A percentile compares a stretch with the other conserved stretches of the same genome.
phyloP scores from a whole-genome alignment of 2,888 invertebrate genomes.

The Papilio protenor region DNA sequence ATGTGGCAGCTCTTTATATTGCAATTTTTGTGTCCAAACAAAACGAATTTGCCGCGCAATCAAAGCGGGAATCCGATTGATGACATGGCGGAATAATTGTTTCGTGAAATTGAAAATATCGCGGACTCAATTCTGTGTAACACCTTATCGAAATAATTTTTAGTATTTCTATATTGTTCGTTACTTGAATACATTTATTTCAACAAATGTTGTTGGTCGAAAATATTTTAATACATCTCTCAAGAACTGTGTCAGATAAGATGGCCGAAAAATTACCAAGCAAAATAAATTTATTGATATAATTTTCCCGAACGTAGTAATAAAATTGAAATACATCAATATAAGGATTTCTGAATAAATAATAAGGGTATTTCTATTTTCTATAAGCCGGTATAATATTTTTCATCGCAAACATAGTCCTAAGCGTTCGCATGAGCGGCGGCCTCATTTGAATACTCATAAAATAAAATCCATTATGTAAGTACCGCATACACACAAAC shows the following conservation, averaged over 20 bases:
- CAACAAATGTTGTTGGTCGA: constrained; percentile 35
- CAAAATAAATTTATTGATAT: constrained; percentile 30
- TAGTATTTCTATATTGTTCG: constrained; percentile 21
- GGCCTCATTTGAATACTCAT: constrained; percentile 44
- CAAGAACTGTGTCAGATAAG: constrained; percentile 1
- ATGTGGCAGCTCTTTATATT: constrained; percentile 85
- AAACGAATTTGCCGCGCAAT: constrained; percentile 85
- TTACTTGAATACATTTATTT: constrained; percentile 5
- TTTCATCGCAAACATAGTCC: constrained; percentile 41
- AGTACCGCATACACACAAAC: constrained; percentile 42
- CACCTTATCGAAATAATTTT: constrained; percentile 61
- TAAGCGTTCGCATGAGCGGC: constrained; percentile 37
- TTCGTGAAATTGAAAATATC: constrained; percentile 84
- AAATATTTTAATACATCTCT: constrained; percentile 19
- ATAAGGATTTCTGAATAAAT: constrained; percentile 36
- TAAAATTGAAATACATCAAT: constrained; percentile 37
- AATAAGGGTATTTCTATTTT: constrained; percentile 37
- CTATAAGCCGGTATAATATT: constrained; percentile 39
- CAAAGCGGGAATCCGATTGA: constrained; percentile 84
- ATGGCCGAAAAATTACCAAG: constrained; percentile 27
- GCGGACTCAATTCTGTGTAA: constrained; percentile 66
- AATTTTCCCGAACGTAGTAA: constrained; percentile 24
- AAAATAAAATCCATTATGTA: constrained; percentile 44
- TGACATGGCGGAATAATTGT: constrained; percentile 84
- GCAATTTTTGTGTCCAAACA: constrained; percentile 85